Conservation (phyloP, 2,888 invertebrate genomes). For the Epinotia nisella region DNA sequence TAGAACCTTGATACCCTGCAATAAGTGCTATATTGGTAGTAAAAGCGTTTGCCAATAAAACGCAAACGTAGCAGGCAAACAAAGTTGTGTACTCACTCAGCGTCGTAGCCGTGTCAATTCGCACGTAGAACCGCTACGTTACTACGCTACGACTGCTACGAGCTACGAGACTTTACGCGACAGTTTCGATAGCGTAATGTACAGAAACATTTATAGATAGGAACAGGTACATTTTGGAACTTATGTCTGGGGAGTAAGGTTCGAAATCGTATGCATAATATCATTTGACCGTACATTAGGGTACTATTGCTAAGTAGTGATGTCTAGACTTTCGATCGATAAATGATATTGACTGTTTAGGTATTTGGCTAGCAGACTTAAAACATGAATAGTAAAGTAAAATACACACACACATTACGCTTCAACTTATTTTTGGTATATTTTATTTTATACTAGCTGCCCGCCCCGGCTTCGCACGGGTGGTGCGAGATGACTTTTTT, state of each 20-base stretch:
- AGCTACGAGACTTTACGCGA: slow-evolving; percentile 27
- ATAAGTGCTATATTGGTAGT: slow-evolving; percentile 23
- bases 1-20: neutral
- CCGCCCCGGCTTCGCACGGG: too few species aligned
- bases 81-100: slow-evolving; percentile 14
- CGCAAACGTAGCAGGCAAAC: slow-evolving; percentile 27
- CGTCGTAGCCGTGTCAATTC: slow-evolving; percentile 31
- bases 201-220: neutral
- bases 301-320: neutral
- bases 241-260: neutral
- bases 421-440: too few species aligned
- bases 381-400: neutral
- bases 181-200: slow-evolving; percentile 10
- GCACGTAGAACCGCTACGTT: slow-evolving; percentile 40
- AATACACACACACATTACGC: too few species aligned
- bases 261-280: neutral
- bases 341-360: neutral
- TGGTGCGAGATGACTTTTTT: too few species aligned
- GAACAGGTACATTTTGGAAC: neutral
- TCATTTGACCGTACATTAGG: neutral
- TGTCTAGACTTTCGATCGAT: slow-evolving; percentile 18
- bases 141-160: slow-evolving; percentile 5
- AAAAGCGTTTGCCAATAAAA: slow-evolving; percentile 2
- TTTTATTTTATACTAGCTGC: too few species aligned
- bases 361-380: neutral